Evolutionary conservation across 2,797 vertebrate species (phyloP), one percentile per base, ranked within the genome.

Genomic region (Erethizon dorsatum): DNA sequence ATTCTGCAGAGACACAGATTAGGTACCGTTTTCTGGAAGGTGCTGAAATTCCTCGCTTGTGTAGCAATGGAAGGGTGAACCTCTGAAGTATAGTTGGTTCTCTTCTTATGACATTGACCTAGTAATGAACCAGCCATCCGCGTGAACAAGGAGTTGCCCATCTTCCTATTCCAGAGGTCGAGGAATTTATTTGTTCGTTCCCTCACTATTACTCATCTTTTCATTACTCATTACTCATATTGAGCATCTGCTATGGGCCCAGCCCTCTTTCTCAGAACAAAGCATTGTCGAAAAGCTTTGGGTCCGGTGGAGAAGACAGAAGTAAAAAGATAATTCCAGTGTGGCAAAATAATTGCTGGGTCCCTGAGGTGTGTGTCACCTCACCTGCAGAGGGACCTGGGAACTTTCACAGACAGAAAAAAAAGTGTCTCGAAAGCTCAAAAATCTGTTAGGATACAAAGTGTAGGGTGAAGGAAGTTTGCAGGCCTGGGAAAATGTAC

Each of bases 11-110:
- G 82, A 94, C 31, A 11, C 50, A 63, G 77, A 33, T 67, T 22
- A 33, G 28, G 28, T 61, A 17, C 22, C 41, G 67, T 83, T 92
- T 88, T 95, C 93, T 87, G 56, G 65, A 79, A 95, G 92, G 63
- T 28, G 59, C 31, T 50, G 93, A 61, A n/a, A 65, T 2, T 56
- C 59, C 61, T 94, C 4, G n/a, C 50, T 65, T 54, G 13, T 59
- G n/a, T 1, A 56, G n/a, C 71, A 22, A 13, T 67, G 37, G 83
- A 71, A 93, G 63, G 63, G 14, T 52, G n/a, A 83, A n/a, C 59
- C 65, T 79, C 20, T 83, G 41, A 83, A 50, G 61, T 56, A 4
- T 5, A 22, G 28, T 41, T 80, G 54, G 24, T 33, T 52, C 15
- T 95, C 63, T 93, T 75, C 41, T 47, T 20, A 12, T 24, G 33